These are phyloP conservation scores for Podiceps cristatus DNA, from an alignment of 2,113 vertebrate species.

Conservation along the genomic window DNA sequence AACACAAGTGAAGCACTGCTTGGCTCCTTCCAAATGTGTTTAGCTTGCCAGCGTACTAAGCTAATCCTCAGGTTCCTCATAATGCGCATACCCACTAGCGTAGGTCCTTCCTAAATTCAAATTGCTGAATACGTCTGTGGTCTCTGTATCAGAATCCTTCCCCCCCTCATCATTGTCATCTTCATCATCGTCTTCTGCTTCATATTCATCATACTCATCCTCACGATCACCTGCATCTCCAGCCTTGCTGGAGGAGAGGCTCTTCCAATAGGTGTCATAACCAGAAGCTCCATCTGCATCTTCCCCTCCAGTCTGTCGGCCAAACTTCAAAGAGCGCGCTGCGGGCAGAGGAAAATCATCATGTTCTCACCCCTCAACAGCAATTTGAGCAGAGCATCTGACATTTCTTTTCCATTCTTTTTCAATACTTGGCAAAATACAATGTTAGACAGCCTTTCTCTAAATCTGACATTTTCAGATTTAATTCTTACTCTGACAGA, in stretches of 20 bases:
- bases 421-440: background rate
- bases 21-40: background rate
- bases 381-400: background rate
- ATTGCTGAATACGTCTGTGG: conserved; percentile 77
- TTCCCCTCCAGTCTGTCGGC: conserved; percentile 88
- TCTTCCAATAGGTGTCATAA: conserved; percentile 93
- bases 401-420: background rate
- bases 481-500: background rate
- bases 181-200: conserved; percentile 87
- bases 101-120: conserved; percentile 87
- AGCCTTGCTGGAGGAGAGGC: conserved; percentile 73
- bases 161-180: conserved; percentile 84
- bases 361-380: background rate
- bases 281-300: conserved; percentile 88
- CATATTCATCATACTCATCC: conserved; percentile 82
- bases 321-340: conserved; percentile 95
- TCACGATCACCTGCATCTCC: conserved; percentile 77
- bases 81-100: conserved; percentile 82
- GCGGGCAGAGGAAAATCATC: conserved; percentile 20
- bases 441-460: background rate
- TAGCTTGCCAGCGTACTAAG: background rate
- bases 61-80: conserved; percentile 80
- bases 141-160: conserved; percentile 82
- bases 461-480: background rate
- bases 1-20: background rate